A percentile compares a stretch with the other conserved stretches of the same genome.
Conservation (phyloP, 2,797 vertebrate species). For the Psittacula echo region DNA sequence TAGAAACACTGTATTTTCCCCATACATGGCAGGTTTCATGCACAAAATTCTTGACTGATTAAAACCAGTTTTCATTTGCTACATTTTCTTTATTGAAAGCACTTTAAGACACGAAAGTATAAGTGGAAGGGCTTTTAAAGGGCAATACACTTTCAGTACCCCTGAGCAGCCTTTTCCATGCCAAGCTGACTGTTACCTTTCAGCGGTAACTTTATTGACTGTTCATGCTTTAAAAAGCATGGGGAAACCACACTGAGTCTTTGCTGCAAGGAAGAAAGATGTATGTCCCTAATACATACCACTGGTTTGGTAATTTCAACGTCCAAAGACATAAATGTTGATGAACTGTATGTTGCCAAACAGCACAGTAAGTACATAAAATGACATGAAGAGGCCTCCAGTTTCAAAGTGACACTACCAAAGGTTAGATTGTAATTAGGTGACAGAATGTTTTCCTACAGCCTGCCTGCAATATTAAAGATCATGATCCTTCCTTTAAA, state of each 20-base stretch:
- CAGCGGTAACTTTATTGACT: slow-evolving; percentile 53
- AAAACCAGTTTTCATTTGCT: background rate
- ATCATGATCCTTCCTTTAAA: slow-evolving; percentile 31
- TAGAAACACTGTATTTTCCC: background rate
- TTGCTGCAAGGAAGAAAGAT: slow-evolving; percentile 47
- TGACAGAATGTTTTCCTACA: slow-evolving; percentile 14
- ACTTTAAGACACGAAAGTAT: background rate
- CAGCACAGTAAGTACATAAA: slow-evolving; percentile 56
- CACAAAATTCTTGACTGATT: background rate
- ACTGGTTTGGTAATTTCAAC: slow-evolving; percentile 57
- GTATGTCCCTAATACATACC: slow-evolving; percentile 2
- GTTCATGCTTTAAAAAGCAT: slow-evolving; percentile 60
- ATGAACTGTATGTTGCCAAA: slow-evolving; percentile 52
- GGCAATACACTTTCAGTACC: background rate
- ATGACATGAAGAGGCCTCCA: slow-evolving; percentile 31
- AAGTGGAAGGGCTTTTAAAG: background rate
- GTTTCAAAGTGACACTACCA: slow-evolving; percentile 61
- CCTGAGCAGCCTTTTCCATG: background rate
- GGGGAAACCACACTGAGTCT: slow-evolving; percentile 43
- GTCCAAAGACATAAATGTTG: slow-evolving; percentile 50
- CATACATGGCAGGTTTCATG: background rate
- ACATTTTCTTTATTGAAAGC: slow-evolving; percentile 7
- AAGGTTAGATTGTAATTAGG: slow-evolving; percentile 67
- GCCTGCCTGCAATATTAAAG: slow-evolving; percentile 47
- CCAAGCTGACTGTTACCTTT: slow-evolving; percentile 20